Conservation (phyloP, 2,888 invertebrate genomes). For the Papilio demoleus region DNA sequence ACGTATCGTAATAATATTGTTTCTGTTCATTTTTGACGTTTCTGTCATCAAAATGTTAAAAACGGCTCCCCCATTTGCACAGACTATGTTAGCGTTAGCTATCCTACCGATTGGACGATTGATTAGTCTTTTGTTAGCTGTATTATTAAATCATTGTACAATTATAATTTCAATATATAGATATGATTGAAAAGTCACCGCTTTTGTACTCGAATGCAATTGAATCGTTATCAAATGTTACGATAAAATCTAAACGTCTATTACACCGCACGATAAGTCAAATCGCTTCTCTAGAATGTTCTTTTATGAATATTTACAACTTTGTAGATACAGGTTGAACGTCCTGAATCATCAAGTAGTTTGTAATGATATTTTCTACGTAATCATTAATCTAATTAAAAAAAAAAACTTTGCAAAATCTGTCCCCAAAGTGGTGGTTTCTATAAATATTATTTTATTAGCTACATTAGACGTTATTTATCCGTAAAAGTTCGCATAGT, state of each 20-base stretch:
- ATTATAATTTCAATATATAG: constrained; percentile 32
- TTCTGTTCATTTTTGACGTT: too few relatives aligned
- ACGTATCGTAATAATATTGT: too few relatives aligned
- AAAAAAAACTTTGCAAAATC: too few relatives aligned
- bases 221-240: constrained; percentile 24
- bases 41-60: too few relatives aligned
- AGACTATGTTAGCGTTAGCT: not conserved
- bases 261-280: constrained; percentile 24
- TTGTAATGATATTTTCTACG: not conserved
- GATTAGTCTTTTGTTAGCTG: not conserved
- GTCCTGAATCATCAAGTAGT: constrained; percentile 3
- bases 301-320: constrained; percentile 21
- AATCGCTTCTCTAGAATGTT: constrained; percentile 36
- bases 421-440: too few relatives aligned
- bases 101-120: not conserved
- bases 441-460: too few relatives aligned
- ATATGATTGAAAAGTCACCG: constrained; percentile 32
- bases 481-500: too few relatives aligned
- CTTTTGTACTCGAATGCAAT: constrained; percentile 25
- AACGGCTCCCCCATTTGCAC: not conserved
- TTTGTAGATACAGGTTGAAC: not conserved
- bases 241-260: constrained; percentile 33
- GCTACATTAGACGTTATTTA: too few relatives aligned
- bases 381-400: not conserved
- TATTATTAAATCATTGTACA: constrained; percentile 18